Evolutionary conservation across 2,888 invertebrate genomes (phyloP), one percentile per base, ranked within the genome.

Genomic region (Esperia sulphurella): DNA sequence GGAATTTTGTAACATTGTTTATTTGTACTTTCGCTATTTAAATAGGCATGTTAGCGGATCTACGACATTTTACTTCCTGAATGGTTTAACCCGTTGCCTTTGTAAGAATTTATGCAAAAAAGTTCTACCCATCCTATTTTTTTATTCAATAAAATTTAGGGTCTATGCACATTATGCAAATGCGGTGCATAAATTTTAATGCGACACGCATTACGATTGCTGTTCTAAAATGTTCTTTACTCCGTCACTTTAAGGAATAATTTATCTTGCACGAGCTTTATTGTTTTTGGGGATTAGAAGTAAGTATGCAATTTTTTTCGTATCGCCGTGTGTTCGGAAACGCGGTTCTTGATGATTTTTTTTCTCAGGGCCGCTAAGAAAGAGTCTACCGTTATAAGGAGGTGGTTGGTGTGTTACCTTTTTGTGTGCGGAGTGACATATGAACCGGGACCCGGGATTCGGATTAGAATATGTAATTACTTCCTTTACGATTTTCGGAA

Each of bases 111-210:
- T 90, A 90, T 90, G 90, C 90, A 90, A 90, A 90, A 89, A 90
- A 86, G 85, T 83, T 79, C 61, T 89, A 90, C 90, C 90, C 90
- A 90, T 90, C 90, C 90, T 90, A 90, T 90, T 90, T 90, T 89
- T 90, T 90, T 85, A 85, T 85, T 89, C 83, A 90, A 89, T 88
- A 83, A 85, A 84, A 83, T 85, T 87, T 87, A 84, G 87, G 90
- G 89, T 83, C 83, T 75, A 87, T 89, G 87, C 89, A 90, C 78
- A 87, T 90, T 90, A 90, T 90, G 90, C 90, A 90, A 90, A 90
- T 90, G 89, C 84, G 80, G 45, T 72, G 90, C 89, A 90, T 90
- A 90, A 85, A 87, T 86, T 90, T 85, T 68, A 73, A 74, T 77
- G 68, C 78, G 69, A 71, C 71, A 68, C 68, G 61, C 57, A 49